Evolutionary conservation across 2,797 vertebrate species (phyloP), one percentile per base, ranked within the genome.

Genomic region (Sphenopsis melanotis): DNA sequence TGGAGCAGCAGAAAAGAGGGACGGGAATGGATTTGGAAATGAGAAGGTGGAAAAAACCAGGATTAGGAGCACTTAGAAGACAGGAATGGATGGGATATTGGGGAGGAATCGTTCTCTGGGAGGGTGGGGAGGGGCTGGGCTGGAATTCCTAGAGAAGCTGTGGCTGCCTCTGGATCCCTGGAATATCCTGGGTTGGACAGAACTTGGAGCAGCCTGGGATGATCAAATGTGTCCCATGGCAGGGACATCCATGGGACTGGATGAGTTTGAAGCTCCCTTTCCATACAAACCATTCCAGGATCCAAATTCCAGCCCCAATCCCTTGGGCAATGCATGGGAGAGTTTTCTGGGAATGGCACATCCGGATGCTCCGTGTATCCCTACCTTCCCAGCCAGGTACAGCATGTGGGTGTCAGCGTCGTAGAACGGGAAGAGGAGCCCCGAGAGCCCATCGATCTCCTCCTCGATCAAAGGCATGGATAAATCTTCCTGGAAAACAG

Each of bases 381-480:
- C 0, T 52, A 99, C 99, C 99, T 99, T 99, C 94, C 99, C 99
- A 47, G 99, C 99, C 97, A 99, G 95, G 97, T 99, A 99, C 46
- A 99, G 96, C 99, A 99, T 99, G 97, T 99, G 99, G 5, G 99
- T 99, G 97, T 99, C 99, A 0, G 98, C 98, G 0, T 99, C 99
- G 2, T 99, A 99, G 98, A 99, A 99, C 0, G 99, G 99, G 96
- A 99, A 99, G 79, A 99, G 97, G 77, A 99, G 98, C 55, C 99
- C 99, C 0, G 99, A 99, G n/a, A 99, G 98, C 4, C 99, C 99
- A 1, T 99, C 99, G 1, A 99, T 99, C 95, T 99, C 99, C 94
- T 99, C 99, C 94, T 99, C 99, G 7, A 98, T 98, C 61, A 99
- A 97, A 14, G 99, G 98, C 99, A 99, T 99, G 76, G 99, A 98